Conservation (phyloP, 2,113 vertebrate genomes). For the Catharus minimus region DNA sequence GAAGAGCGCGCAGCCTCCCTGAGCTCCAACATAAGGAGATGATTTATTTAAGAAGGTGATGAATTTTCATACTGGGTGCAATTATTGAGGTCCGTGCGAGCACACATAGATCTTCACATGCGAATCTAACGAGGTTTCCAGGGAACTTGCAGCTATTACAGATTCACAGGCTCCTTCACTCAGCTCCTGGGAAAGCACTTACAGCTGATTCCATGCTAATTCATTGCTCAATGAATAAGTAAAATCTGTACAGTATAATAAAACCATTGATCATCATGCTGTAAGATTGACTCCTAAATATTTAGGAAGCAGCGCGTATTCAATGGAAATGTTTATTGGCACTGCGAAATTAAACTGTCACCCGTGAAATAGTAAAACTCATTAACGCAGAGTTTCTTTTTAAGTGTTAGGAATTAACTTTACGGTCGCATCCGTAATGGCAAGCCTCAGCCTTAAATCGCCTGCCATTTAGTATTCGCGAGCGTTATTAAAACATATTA, state of each 20-base stretch:
- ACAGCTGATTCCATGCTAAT: conserved; percentile 38
- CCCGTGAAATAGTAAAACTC: conserved; percentile 70
- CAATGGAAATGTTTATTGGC: conserved; percentile 64
- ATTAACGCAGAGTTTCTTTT: conserved; percentile 68
- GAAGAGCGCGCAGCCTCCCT: neutral
- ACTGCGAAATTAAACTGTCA: conserved; percentile 68
- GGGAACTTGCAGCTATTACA: conserved; percentile 24
- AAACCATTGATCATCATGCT: conserved; percentile 47
- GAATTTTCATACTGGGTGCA: conserved; percentile 32
- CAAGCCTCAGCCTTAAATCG: conserved; percentile 45
- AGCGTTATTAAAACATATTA: conserved; percentile 61
- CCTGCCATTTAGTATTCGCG: conserved; percentile 27
- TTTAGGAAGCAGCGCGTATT: conserved; percentile 57
- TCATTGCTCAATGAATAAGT: conserved; percentile 60
- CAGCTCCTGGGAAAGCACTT: conserved; percentile 34
- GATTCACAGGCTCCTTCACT: conserved; percentile 20
- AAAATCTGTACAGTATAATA: conserved; percentile 58
- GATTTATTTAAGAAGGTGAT: conserved; percentile 29
- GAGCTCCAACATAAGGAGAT: neutral
- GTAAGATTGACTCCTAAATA: conserved; percentile 65
- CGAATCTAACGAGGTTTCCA: neutral
- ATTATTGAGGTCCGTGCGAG: accelerated
- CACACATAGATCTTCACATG: neutral
- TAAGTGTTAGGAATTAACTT: conserved; percentile 68
- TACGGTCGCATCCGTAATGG: conserved; percentile 42